phyloP scores from a whole-genome alignment of 2,797 vertebrate genomes.

The Manis pentadactyla region DNA sequence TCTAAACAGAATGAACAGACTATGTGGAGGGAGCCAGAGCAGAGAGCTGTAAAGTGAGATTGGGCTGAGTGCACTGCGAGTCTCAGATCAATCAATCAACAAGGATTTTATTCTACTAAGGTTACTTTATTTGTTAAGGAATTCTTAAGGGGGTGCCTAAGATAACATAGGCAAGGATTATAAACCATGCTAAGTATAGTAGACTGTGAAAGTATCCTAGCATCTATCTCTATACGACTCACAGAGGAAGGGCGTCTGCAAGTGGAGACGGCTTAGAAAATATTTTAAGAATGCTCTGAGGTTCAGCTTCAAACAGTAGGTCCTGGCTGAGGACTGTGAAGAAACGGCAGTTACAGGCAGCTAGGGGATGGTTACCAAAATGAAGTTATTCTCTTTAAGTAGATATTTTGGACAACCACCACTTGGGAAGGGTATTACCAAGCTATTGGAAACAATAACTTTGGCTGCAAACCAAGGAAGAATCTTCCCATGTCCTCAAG shows the following conservation, averaged over 20 bases:
- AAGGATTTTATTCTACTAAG: constrained; percentile 72
- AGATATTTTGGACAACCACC: background rate
- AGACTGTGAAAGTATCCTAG: constrained; percentile 69
- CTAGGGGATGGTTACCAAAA: background rate
- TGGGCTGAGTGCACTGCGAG: background rate
- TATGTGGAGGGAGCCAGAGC: background rate
- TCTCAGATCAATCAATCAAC: constrained; percentile 73
- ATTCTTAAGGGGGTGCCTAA: constrained; percentile 66
- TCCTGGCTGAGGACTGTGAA: constrained; percentile 20
- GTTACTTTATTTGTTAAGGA: constrained; percentile 75
- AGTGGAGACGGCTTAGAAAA: constrained; percentile 65
- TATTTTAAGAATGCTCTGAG: constrained; percentile 79
- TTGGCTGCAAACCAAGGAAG: constrained; percentile 19
- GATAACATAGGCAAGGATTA: constrained; percentile 72
- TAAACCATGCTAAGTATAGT: constrained; percentile 70
- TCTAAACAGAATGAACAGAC: background rate
- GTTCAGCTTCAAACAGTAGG: constrained; percentile 60
- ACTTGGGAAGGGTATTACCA: background rate
- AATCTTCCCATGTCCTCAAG: background rate
- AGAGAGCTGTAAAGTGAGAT: background rate
- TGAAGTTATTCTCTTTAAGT: background rate
- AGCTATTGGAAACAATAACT: background rate
- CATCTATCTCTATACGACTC: background rate
- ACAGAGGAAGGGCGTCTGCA: constrained; percentile 52
- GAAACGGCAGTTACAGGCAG: constrained; percentile 17